phyloP scores from a whole-genome alignment of 2,888 invertebrate genomes.

The Chelonus formosanus region DNA sequence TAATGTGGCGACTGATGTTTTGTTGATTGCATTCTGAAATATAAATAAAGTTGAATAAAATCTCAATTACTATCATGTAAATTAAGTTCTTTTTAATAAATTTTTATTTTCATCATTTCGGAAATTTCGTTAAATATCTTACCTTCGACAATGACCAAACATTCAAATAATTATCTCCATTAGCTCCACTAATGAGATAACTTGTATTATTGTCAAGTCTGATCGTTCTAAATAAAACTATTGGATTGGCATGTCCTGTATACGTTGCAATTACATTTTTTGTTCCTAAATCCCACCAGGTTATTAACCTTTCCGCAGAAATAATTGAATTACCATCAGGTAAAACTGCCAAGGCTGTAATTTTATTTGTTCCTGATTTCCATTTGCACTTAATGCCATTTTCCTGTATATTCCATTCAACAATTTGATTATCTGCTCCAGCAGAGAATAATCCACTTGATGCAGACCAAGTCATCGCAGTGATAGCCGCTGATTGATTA shows the following conservation, averaged over 20 bases:
- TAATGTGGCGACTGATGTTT: conserved; percentile 69
- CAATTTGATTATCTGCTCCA: conserved; percentile 69
- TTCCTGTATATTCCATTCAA: conserved; percentile 66
- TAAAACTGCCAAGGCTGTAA: conserved; percentile 64
- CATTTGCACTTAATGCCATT: conserved; percentile 68
- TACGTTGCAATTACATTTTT: conserved; percentile 72
- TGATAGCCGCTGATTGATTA: conserved; percentile 67
- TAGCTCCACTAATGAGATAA: conserved; percentile 67
- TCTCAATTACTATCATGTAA: background rate
- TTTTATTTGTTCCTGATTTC: conserved; percentile 71
- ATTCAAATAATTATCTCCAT: conserved; percentile 65
- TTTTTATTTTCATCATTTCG: no score
- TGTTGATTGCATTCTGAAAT: conserved; percentile 63
- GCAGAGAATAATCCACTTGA: conserved; percentile 68
- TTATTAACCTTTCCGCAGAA: conserved; percentile 65
- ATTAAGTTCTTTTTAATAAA: background rate
- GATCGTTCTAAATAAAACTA: conserved; percentile 65
- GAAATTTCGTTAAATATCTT: conserved; percentile 10
- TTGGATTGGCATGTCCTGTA: conserved; percentile 72
- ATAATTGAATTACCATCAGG: conserved; percentile 55
- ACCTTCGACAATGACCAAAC: conserved; percentile 67
- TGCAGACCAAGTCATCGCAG: conserved; percentile 68
- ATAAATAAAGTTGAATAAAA: conserved; percentile 10
- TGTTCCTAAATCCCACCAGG: conserved; percentile 72
- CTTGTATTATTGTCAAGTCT: conserved; percentile 50